phyloP scores from a whole-genome alignment of 2,797 vertebrate species.

The Acipenser ruthenus region DNA sequence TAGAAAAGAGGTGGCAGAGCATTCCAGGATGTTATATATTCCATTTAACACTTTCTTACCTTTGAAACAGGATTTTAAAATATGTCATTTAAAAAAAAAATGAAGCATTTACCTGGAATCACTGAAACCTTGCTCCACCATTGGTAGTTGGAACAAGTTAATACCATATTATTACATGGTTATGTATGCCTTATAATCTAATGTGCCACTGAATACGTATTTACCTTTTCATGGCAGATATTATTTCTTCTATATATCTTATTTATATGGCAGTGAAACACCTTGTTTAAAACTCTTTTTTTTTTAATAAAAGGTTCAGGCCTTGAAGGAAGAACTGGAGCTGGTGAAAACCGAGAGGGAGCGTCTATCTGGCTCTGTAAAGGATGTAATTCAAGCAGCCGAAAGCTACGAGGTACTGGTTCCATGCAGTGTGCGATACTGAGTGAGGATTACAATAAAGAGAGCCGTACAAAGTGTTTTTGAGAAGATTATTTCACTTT shows the following conservation, averaged over 20 bases:
- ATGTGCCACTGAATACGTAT: not conserved
- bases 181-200: not conserved
- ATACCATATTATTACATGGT: not conserved
- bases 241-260: too few species aligned
- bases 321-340: conserved; percentile 69
- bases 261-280: too few species aligned
- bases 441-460: too few species aligned
- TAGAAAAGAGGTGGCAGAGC: conserved; percentile 76
- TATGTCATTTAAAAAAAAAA: too few species aligned
- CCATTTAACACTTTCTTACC: not conserved
- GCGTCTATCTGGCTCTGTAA: conserved; percentile 73
- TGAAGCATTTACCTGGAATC: too few species aligned
- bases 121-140: too few species aligned
- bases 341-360: conserved; percentile 67
- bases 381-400: conserved; percentile 83
- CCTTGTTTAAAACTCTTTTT: conserved; percentile 6
- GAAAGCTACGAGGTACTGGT: conserved; percentile 84
- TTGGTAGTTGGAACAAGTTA: too few species aligned
- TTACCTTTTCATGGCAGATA: too few species aligned
- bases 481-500: too few species aligned
- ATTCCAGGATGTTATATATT: not conserved
- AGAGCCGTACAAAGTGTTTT: too few species aligned
- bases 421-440: not conserved
- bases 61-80: too few species aligned
- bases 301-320: conserved; percentile 46